These are phyloP conservation scores for Molanna angustata DNA, from an alignment of 2,888 invertebrate genomes.

Conservation along the genomic window DNA sequence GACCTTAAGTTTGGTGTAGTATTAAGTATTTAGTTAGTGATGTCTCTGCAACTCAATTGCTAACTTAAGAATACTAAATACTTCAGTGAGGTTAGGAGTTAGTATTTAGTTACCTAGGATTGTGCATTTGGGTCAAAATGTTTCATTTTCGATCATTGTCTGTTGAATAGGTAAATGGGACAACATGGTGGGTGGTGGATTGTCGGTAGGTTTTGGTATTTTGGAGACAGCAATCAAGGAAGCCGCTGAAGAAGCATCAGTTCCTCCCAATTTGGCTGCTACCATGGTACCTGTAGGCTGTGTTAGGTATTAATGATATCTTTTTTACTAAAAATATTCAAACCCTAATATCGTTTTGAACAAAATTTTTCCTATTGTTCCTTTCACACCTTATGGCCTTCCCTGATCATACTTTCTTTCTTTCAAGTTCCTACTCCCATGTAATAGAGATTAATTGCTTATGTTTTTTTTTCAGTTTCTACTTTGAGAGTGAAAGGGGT, in stretches of 20 bases:
- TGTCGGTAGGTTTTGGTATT: conserved; percentile 85
- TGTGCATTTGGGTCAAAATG: background rate
- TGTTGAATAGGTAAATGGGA: conserved; percentile 73
- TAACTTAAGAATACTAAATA: too few species aligned
- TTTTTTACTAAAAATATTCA: too few species aligned
- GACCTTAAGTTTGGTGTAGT: too few species aligned
- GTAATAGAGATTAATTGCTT: conserved; percentile 2
- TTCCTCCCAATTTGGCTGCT: conserved; percentile 74
- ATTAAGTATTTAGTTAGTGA: too few species aligned
- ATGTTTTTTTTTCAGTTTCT: conserved; percentile 60
- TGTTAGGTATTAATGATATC: too few species aligned
- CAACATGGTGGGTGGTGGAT: conserved; percentile 92
- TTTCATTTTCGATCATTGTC: background rate
- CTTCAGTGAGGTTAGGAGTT: too few species aligned
- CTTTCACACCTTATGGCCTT: too few species aligned
- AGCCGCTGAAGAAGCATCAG: conserved; percentile 91
- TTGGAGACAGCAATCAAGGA: conserved; percentile 90
- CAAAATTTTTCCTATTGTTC: too few species aligned
- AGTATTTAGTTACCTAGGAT: background rate
- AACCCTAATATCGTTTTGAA: too few species aligned
- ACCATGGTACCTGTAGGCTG: conserved; percentile 75
- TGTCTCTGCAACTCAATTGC: too few species aligned
- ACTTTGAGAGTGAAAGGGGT: conserved; percentile 90
- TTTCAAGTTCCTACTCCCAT: too few species aligned
- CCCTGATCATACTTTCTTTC: too few species aligned